Evolutionary conservation across 2,888 invertebrate genomes (phyloP).

Genomic region (Blera fallax): DNA sequence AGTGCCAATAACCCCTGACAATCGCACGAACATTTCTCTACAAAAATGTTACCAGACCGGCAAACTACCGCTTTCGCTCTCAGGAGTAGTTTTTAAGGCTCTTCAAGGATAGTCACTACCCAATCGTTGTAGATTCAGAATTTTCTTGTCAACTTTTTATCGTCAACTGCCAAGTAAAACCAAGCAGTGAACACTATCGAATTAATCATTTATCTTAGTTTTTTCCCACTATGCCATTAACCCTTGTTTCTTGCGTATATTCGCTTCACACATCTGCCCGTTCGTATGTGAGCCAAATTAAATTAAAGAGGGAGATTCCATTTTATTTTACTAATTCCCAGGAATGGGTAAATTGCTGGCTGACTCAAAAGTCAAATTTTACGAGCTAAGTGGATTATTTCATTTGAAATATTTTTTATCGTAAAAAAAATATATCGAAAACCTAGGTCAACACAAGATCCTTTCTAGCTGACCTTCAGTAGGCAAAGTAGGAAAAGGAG

Average conservation of each 20-base stretch:
- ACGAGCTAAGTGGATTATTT: neutral
- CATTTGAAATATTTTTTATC: neutral
- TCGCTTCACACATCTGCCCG: conserved; percentile 8
- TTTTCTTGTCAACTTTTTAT: no score
- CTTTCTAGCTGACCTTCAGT: neutral
- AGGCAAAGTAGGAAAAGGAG: no score
- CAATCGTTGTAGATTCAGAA: no score
- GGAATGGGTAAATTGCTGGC: no score
- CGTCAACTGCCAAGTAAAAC: neutral
- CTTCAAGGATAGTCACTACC: no score
- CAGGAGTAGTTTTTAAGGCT: no score
- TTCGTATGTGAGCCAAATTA: neutral
- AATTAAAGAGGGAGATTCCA: neutral
- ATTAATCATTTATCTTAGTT: conserved; percentile 4
- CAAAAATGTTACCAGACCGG: no score
- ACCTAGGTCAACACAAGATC: conserved; percentile 15
- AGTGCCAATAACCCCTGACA: no score
- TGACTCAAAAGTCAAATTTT: neutral
- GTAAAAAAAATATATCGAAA: neutral
- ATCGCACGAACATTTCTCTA: no score
- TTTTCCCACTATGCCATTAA: conserved; percentile 45
- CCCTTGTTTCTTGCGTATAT: conserved; percentile 15
- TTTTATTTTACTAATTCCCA: conserved; percentile 4
- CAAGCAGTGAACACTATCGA: neutral
- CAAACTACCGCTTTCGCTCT: no score